Percentiles rank a stretch among this genome's conserved stretches.
phyloP scores from a whole-genome alignment of 2,888 invertebrate species.

The Leptogaster cylindrica region DNA sequence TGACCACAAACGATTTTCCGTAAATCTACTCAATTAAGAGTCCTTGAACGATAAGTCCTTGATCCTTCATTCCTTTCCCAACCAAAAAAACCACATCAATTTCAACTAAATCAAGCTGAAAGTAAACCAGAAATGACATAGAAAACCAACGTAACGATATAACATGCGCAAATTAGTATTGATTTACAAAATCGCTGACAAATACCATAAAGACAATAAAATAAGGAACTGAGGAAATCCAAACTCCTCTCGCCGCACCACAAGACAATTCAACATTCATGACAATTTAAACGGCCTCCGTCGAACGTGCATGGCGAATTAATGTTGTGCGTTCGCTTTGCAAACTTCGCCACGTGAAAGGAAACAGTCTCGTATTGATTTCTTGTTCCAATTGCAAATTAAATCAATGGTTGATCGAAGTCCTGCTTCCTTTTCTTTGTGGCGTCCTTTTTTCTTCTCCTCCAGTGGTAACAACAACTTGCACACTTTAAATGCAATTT shows the following conservation, averaged over 20 bases:
- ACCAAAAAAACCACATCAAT: no score
- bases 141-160: no score
- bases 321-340: neutral
- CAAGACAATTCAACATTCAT: no score
- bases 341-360: neutral
- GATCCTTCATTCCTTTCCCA: no score
- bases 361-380: neutral
- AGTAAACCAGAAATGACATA: no score
- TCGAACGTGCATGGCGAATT: neutral
- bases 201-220: conserved; percentile 9
- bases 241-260: conserved; percentile 1
- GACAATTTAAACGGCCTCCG: neutral
- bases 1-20: no score
- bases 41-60: no score
- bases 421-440: neutral
- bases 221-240: neutral
- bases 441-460: neutral
- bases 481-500: neutral
- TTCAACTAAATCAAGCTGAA: no score
- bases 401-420: neutral
- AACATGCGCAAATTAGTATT: no score
- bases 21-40: no score
- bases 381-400: neutral
- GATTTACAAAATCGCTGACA: no score
- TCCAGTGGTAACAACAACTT: neutral